These are phyloP conservation scores for Quiscalus mexicanus DNA, from an alignment of 2,113 vertebrate species.

Conservation along the genomic window DNA sequence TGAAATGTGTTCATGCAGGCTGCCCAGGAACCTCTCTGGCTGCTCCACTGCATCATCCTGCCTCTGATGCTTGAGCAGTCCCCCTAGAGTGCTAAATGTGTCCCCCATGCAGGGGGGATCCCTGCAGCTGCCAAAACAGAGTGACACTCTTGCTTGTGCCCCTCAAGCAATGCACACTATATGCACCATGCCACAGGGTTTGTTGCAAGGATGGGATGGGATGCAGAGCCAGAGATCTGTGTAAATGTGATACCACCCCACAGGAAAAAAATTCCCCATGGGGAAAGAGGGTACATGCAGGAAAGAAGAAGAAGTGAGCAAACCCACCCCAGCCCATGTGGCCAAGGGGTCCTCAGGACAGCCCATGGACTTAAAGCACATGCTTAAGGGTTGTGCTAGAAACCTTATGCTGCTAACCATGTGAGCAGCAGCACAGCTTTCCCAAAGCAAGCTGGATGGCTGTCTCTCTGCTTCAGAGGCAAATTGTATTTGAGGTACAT, in stretches of 20 bases:
- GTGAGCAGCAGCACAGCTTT: background rate
- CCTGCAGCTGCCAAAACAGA: background rate
- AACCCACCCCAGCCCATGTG: background rate
- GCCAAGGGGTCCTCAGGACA: background rate
- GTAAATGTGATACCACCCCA: accelerated
- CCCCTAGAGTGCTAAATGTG: background rate
- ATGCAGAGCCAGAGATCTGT: background rate
- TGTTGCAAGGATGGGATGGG: background rate
- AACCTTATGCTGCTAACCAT: background rate
- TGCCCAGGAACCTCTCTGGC: background rate
- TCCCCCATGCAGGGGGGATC: background rate
- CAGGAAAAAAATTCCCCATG: background rate
- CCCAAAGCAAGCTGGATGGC: background rate
- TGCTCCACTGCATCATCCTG: background rate
- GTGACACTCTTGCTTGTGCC: background rate
- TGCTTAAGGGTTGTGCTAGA: background rate
- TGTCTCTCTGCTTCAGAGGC: background rate
- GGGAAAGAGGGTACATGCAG: background rate
- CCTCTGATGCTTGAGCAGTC: background rate
- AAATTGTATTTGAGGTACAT: background rate
- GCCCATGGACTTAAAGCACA: accelerated
- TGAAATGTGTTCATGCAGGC: accelerated
- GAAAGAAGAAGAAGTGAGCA: background rate
- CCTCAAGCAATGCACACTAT: background rate
- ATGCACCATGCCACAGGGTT: background rate